These are phyloP conservation scores for Entomobrya multifasciata DNA, from an alignment of 2,888 invertebrate genomes.

Conservation along the genomic window DNA sequence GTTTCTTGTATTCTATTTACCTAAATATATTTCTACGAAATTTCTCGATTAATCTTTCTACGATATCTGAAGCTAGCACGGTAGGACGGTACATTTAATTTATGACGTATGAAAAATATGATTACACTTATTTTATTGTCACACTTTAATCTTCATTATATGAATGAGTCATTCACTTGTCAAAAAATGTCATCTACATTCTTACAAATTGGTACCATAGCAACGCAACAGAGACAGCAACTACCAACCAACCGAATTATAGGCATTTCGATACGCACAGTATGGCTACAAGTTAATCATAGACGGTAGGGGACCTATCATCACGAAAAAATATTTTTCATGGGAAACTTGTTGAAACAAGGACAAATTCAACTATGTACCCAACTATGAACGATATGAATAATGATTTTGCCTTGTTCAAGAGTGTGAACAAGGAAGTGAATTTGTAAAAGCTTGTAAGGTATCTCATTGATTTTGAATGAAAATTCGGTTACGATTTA, in stretches of 20 bases:
- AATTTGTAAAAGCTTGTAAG: no score
- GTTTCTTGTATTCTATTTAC: no score
- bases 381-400: background rate
- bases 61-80: slow-evolving; percentile 53
- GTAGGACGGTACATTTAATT: background rate
- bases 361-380: background rate
- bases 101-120: background rate
- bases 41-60: background rate
- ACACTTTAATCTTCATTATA: background rate
- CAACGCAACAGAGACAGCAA: no score
- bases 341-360: slow-evolving; percentile 18
- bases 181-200: slow-evolving; percentile 38
- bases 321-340: background rate
- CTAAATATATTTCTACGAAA: background rate
- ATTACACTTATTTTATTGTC: background rate
- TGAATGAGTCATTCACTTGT: slow-evolving; percentile 50
- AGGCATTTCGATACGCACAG: background rate
- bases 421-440: slow-evolving; percentile 14
- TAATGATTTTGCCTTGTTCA: background rate
- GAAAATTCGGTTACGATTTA: slow-evolving; percentile 17
- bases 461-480: background rate
- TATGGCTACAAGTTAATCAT: background rate
- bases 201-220: background rate
- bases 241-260: no score
- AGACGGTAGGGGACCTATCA: background rate